Conservation (phyloP, 2,113 vertebrate genomes). For the Cygnus buccinator region DNA sequence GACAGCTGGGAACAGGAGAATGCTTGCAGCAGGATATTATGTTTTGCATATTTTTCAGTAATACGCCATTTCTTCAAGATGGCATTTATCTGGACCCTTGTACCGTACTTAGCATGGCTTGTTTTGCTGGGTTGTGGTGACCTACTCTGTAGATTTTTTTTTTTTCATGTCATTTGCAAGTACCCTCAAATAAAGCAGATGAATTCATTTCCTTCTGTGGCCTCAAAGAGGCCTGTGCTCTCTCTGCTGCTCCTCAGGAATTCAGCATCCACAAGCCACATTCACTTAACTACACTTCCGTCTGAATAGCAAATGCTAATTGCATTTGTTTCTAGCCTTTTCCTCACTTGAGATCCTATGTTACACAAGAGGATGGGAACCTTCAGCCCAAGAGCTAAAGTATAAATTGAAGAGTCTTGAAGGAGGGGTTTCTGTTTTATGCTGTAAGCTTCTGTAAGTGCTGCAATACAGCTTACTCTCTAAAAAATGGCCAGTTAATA, state of each 20-base stretch:
- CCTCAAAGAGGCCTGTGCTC: neutral
- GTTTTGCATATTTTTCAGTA: neutral
- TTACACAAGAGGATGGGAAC: neutral
- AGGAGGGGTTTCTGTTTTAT: neutral
- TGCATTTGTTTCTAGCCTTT: neutral
- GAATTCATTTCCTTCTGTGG: neutral
- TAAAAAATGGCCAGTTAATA: neutral
- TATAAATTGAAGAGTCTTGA: neutral
- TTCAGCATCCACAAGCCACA: neutral
- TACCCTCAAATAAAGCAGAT: conserved; percentile 38
- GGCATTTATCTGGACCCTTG: neutral
- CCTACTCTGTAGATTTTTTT: neutral
- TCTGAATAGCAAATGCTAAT: conserved; percentile 22
- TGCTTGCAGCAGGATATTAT: conserved; percentile 13
- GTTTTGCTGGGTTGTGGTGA: neutral
- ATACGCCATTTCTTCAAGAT: neutral
- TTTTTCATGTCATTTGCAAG: conserved; percentile 4
- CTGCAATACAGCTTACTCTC: neutral
- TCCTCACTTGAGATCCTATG: neutral
- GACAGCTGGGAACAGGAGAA: conserved; percentile 2
- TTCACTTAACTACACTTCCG: conserved; percentile 4
- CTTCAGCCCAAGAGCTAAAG: neutral
- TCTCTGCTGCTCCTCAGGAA: neutral
- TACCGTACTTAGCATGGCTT: neutral
- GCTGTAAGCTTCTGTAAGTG: neutral